These are phyloP conservation scores for Actinemys pallida DNA, from an alignment of 2,113 vertebrate species.

Conservation along the genomic window DNA sequence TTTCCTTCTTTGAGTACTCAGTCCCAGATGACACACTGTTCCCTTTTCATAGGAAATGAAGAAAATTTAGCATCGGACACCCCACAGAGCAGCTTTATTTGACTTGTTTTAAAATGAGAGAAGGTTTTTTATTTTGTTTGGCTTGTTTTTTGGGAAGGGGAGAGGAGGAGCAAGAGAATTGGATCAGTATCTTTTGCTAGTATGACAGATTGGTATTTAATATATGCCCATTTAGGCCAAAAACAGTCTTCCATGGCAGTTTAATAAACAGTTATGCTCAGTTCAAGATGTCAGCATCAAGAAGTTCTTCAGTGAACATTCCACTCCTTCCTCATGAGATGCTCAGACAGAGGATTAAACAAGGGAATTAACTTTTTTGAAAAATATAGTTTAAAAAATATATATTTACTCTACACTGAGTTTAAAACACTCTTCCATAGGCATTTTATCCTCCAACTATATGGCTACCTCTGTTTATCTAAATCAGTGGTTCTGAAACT, in stretches of 20 bases:
- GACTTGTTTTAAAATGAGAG: background rate
- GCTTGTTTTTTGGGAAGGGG: background rate
- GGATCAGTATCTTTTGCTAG: background rate
- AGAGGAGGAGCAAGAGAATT: background rate
- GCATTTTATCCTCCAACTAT: background rate
- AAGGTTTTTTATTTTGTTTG: background rate
- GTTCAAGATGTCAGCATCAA: background rate
- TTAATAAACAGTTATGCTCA: background rate
- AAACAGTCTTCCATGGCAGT: background rate
- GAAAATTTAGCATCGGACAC: background rate
- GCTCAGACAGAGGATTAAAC: background rate
- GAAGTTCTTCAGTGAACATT: slow-evolving; percentile 5
- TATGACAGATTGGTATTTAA: background rate
- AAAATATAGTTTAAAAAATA: background rate
- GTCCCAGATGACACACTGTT: background rate
- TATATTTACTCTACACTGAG: background rate
- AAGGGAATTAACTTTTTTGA: background rate
- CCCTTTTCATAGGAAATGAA: background rate
- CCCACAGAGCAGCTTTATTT: background rate
- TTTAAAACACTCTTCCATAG: slow-evolving; percentile 11
- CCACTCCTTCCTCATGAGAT: background rate
- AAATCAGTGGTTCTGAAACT: background rate
- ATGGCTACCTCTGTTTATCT: background rate
- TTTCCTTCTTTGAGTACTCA: background rate
- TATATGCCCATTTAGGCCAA: background rate